These are phyloP conservation scores for Tetragonisca angustula DNA, from an alignment of 2,888 invertebrate species.

Conservation along the genomic window DNA sequence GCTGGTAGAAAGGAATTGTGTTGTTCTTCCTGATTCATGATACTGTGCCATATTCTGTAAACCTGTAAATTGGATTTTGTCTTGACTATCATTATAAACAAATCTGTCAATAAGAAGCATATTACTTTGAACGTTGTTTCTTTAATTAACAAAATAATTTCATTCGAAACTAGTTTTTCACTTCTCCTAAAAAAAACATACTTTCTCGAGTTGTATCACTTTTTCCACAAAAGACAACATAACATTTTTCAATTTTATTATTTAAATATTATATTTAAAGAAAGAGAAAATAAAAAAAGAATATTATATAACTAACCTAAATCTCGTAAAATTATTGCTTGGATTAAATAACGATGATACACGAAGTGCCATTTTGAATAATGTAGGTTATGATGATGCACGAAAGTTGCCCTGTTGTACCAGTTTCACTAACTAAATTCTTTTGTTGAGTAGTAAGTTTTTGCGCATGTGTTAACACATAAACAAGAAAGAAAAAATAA, in stretches of 20 bases:
- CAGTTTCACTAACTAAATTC: neutral
- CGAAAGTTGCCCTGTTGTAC: neutral
- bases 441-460: neutral
- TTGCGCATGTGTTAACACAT: neutral
- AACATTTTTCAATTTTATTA: neutral
- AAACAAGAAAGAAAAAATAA: neutral
- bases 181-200: too few relatives aligned
- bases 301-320: constrained; percentile 27
- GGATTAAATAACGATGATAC: constrained; percentile 59
- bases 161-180: too few relatives aligned
- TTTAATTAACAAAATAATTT: too few relatives aligned
- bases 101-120: too few relatives aligned
- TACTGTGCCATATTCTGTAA: too few relatives aligned
- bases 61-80: too few relatives aligned
- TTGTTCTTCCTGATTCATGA: too few relatives aligned
- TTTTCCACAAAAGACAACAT: neutral
- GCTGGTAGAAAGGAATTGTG: too few relatives aligned
- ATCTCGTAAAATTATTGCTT: constrained; percentile 27
- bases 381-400: constrained; percentile 6
- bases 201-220: too few relatives aligned
- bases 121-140: too few relatives aligned
- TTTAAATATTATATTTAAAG: neutral
- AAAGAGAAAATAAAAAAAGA: neutral
- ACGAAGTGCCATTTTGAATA: constrained; percentile 69
- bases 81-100: too few relatives aligned